A percentile compares a stretch with the other conserved stretches of the same genome.
phyloP scores from a whole-genome alignment of 1,140 invertebrate genomes.

The Zaprionus lachaisei region DNA sequence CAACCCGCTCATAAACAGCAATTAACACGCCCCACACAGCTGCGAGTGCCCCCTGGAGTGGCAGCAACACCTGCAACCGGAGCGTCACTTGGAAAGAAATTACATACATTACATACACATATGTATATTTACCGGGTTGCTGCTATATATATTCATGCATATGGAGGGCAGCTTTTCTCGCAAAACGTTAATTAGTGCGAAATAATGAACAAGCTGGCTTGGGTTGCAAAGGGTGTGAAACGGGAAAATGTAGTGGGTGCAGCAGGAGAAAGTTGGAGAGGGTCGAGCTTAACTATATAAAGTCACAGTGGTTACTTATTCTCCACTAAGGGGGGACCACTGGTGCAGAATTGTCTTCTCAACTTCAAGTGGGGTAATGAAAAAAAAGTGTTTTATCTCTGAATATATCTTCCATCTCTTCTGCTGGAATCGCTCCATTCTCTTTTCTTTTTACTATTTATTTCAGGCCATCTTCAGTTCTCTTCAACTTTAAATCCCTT shows the following conservation, averaged over 20 bases:
- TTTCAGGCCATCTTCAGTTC: no score
- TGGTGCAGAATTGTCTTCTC: neutral
- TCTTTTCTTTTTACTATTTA: no score
- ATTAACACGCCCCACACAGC: conserved; percentile 58
- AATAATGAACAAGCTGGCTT: conserved; percentile 66
- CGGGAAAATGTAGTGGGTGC: neutral
- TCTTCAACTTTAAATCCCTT: no score
- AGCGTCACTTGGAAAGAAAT: conserved; percentile 4
- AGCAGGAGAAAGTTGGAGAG: neutral
- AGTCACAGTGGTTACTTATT: neutral
- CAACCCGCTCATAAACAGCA: conserved; percentile 78
- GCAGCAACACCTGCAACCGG: conserved; percentile 15
- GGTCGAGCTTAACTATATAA: neutral
- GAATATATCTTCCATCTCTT: neutral
- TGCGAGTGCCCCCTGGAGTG: conserved; percentile 39
- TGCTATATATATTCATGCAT: conserved; percentile 6
- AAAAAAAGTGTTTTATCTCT: neutral
- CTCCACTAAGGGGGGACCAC: neutral
- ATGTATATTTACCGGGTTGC: conserved; percentile 27
- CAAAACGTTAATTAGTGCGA: conserved; percentile 76
- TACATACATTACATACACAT: neutral
- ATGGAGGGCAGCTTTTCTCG: conserved; percentile 67
- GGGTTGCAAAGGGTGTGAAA: neutral
- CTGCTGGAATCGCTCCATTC: no score
- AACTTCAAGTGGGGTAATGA: neutral